Base-by-base conservation (phyloP, 2,797 vertebrate species). In the Chaetophractus vellerosus region DNA sequence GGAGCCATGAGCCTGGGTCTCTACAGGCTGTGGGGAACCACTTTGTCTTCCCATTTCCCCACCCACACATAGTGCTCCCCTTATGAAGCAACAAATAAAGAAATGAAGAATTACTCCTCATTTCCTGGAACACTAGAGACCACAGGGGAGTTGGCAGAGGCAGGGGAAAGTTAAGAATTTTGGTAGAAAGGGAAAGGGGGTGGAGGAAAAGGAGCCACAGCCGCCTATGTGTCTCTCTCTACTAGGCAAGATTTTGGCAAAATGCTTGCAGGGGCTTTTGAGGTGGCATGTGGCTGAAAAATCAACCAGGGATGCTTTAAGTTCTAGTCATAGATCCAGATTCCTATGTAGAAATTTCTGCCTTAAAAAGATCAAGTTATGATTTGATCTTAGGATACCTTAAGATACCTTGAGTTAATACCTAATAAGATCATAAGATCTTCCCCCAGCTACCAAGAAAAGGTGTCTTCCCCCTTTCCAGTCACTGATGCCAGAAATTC, bases 121-220 rank as follows among this genome's bases (percentile, higher is more conserved):
- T 88, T 97, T 96, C 91, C 90, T 96, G 76, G 83, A 94, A 91
- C 72, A 84, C 61, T 93, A 2, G 21, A 91, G 79, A 95, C 93
- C 83, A 87, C 94, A 94, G 85, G 26, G 64, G 90, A 90, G 84
- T 63, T 95, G 91, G 91, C 96, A 88, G 88, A 88, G 41, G 48
- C 28, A 10, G 26, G 57, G 64, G 81, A 80, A 94, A 81, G 33
- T 88, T 63, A 57, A 72, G 87, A 64, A 59, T 80, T 92, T 57
- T 16, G 74, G 91, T 81, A 36, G 28, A 72, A 52, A 23, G 26
- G 36, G 68, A 85, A 88, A 52, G 8, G 15, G 52, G 2, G 14
- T 24, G 19, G 15, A 18, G 48, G 36, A 10, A 33, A 76, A 23
- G 72, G 10, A 9, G 5, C 33, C 48, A 16, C 8, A 14, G 19